Conservation (phyloP, 2,797 vertebrate species). For the Holocentrus rufus region DNA sequence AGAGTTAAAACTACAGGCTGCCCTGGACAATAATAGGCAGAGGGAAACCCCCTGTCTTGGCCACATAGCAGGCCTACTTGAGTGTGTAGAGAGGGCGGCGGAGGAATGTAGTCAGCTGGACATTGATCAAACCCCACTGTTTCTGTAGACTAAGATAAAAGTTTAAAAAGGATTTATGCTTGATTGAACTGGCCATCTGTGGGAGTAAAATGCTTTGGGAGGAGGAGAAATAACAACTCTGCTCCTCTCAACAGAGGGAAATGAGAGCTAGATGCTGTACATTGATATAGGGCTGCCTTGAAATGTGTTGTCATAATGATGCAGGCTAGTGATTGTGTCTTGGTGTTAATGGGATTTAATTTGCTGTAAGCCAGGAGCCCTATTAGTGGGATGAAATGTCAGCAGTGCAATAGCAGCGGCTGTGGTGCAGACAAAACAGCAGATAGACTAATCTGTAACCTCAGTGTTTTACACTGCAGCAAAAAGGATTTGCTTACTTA, state of each 20-base stretch:
- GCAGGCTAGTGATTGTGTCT: slow-evolving; percentile 20
- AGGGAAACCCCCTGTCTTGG: slow-evolving; percentile 68
- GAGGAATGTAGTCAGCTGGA: slow-evolving; percentile 69
- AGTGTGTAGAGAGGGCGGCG: slow-evolving; percentile 45
- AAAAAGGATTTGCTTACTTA: background rate
- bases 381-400: slow-evolving; percentile 16
- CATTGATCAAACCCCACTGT: slow-evolving; percentile 40
- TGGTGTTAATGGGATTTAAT: slow-evolving; percentile 20
- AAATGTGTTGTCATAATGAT: slow-evolving; percentile 10
- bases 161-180: slow-evolving; percentile 44
- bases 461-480: background rate
- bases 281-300: slow-evolving; percentile 8
- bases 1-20: slow-evolving; percentile 49
- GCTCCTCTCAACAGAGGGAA: slow-evolving; percentile 23
- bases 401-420: slow-evolving; percentile 13
- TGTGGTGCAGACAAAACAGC: slow-evolving; percentile 14
- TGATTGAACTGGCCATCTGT: slow-evolving; percentile 44
- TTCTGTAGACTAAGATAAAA: slow-evolving; percentile 50
- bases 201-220: slow-evolving; percentile 15
- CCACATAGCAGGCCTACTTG: slow-evolving; percentile 33
- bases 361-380: slow-evolving; percentile 24
- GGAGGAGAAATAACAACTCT: slow-evolving; percentile 19
- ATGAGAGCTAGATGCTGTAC: slow-evolving; percentile 5
- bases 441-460: background rate
- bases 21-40: slow-evolving; percentile 48